Conservation (phyloP, 2,113 vertebrate species). For the Muntiacus muntjak region DNA sequence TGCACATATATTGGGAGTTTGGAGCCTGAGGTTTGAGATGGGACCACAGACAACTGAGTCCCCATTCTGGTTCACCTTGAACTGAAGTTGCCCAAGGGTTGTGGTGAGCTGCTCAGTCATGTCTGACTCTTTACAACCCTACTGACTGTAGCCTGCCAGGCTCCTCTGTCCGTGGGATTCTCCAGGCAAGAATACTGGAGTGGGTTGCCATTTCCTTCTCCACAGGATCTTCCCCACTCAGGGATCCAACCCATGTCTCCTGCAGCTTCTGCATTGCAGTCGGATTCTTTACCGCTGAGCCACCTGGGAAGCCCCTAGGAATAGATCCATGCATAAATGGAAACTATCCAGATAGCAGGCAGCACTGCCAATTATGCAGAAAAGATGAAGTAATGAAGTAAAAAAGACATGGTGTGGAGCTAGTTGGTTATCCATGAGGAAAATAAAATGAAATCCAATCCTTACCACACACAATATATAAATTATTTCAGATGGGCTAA, state of each 20-base stretch:
- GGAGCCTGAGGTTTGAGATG: neutral
- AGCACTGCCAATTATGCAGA: neutral
- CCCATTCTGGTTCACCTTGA: neutral
- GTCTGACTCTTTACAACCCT: neutral
- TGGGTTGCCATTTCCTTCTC: neutral
- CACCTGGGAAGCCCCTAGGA: neutral
- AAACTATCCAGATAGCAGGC: neutral
- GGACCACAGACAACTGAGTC: neutral
- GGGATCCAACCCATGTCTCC: neutral
- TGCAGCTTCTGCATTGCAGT: neutral
- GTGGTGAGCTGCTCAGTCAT: neutral
- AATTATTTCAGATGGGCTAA: neutral
- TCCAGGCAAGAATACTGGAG: neutral
- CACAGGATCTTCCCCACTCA: neutral
- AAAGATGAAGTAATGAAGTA: neutral
- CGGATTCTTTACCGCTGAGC: neutral
- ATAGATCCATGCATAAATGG: neutral
- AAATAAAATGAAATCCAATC: neutral
- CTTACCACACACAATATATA: too few species aligned
- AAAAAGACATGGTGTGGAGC: neutral
- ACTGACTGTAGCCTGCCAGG: neutral
- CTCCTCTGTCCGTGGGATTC: neutral
- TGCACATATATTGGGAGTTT: accelerated
- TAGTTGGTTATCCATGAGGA: neutral
- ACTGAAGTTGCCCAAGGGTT: neutral